A percentile compares a stretch with the other conserved stretches of the same genome.
Conservation (phyloP, 2,797 vertebrate species). For the Falco biarmicus region DNA sequence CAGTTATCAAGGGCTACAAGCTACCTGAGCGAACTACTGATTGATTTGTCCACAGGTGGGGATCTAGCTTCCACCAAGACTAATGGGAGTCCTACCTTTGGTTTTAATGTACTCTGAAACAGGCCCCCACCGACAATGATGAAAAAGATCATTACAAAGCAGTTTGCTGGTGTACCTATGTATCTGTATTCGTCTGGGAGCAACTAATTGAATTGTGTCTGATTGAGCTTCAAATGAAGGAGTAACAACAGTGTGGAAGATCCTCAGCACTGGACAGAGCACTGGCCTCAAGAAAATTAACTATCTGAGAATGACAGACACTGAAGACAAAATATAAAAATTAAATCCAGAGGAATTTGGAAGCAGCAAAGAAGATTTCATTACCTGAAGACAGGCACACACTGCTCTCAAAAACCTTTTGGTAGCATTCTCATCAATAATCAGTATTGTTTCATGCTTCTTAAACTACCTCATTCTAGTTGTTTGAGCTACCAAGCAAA, state of each 20-base stretch:
- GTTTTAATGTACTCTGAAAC: neutral
- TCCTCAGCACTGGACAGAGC: neutral
- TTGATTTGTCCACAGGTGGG: neutral
- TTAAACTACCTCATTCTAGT: neutral
- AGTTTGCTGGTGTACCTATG: neutral
- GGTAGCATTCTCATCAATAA: neutral
- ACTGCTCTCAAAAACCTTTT: neutral
- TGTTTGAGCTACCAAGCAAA: neutral
- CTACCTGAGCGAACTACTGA: neutral
- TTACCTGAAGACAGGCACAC: neutral
- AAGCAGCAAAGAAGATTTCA: neutral
- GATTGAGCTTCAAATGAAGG: neutral
- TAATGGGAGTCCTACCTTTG: neutral
- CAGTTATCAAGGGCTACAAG: neutral
- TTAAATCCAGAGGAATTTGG: neutral
- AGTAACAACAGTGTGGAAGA: neutral
- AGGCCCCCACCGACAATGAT: neutral
- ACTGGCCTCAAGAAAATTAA: neutral
- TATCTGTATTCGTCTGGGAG: neutral
- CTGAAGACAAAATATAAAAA: neutral
- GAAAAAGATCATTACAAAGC: neutral
- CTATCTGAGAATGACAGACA: neutral
- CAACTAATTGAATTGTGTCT: neutral
- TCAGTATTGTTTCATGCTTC: neutral
- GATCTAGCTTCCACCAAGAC: neutral